Percentiles rank a stretch among this genome's conserved stretches.
These are phyloP conservation scores for Fratercula arctica DNA, from an alignment of 2,797 vertebrate species.

Conservation along the genomic window DNA sequence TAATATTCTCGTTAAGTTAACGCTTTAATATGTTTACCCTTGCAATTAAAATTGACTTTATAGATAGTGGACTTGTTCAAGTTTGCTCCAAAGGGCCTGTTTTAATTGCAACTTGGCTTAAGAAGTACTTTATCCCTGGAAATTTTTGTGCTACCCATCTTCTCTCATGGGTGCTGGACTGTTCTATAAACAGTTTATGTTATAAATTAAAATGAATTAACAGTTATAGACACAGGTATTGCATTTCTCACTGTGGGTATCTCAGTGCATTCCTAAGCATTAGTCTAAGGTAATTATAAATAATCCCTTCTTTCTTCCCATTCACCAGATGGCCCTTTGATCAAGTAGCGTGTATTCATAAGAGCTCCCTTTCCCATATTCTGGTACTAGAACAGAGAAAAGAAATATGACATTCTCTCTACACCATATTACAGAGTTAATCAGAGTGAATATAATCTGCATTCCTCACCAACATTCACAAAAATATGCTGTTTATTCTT, in stretches of 20 bases:
- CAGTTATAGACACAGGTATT: background rate
- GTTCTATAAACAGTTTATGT: background rate
- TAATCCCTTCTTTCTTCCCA: conserved; percentile 16
- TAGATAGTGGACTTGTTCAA: background rate
- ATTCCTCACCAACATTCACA: conserved; percentile 27
- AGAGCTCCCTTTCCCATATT: conserved; percentile 3
- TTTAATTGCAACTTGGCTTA: background rate
- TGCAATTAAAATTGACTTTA: background rate
- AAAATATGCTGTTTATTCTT: conserved; percentile 60
- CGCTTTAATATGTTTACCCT: background rate
- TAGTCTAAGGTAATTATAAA: conserved; percentile 11
- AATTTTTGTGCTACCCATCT: background rate
- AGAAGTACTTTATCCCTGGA: background rate
- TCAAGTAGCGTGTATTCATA: background rate
- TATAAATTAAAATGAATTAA: background rate
- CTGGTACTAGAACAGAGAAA: background rate
- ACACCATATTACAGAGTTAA: background rate
- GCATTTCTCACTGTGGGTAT: background rate
- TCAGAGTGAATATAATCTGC: background rate
- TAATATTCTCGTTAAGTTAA: background rate
- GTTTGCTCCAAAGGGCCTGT: background rate
- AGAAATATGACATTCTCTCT: conserved; percentile 12
- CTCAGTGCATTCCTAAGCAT: conserved; percentile 31
- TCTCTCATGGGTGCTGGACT: background rate
- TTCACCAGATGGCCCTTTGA: conserved; percentile 34